Evolutionary conservation across 2,888 invertebrate genomes (phyloP), one percentile per base, ranked within the genome.

Genomic region (Andrena chrysosceles): DNA sequence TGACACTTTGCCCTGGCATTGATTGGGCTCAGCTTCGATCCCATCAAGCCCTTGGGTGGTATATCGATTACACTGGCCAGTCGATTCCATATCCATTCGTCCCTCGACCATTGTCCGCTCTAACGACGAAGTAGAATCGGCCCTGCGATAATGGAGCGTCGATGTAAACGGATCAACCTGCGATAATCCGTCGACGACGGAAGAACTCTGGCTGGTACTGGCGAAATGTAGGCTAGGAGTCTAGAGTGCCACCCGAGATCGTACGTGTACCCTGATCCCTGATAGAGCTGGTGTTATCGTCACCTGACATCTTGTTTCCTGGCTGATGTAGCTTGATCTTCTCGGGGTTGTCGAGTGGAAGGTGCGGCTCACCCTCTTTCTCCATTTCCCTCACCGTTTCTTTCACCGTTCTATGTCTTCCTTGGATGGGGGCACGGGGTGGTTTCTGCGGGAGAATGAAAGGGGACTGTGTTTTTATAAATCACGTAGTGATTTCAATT

Each of bases 151-250:
- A 88, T 88, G 89, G 89, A 87, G 85, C 89, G 62, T 72, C 87
- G 77, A 81, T 88, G 88, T 88, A 87, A 88, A 89, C 88, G 85
- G 88, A 89, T 88, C 84, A 85, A 64, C 73, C 79, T 85, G 69
- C 83, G 88, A 87, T 89, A 89, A 90, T 90, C 87, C 82, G 78
- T 81, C 80, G 82, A 74, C 86, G 80, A 87, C 81, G 77, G 84
- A 89, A 89, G 89, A 88, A 90, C 81, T 83, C 60, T 54, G 63
- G 69, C 31, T 54, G 80, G 75, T 78, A 13, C 13, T 13, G 20
- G 20, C 33, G 78, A 20, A 52, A 52, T 85, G 81, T 77, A 56
- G 81, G 78, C 79, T 80, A 69, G 84, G 64, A 74, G 76, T 77
- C 82, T 80, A 74, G 84, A 85, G 81, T 68, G 76, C 74, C 81